Evolutionary conservation across 1,140 invertebrate genomes (phyloP).

Genomic region (Brachionus rotundiformis): DNA sequence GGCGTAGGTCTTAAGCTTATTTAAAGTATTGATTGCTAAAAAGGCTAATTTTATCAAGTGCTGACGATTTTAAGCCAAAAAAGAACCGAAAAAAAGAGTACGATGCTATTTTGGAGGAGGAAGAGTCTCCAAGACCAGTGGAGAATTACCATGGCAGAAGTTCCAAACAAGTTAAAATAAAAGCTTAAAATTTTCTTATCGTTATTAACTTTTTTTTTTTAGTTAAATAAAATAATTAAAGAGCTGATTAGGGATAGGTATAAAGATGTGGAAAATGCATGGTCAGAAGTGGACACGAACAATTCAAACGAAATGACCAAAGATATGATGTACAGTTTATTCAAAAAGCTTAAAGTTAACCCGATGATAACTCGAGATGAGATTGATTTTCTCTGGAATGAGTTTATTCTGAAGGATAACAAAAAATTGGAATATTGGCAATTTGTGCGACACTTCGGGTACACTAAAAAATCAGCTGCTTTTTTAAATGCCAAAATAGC

Average conservation of each 20-base stretch:
- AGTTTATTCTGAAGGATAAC: constrained; percentile 63
- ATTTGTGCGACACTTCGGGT: constrained; percentile 64
- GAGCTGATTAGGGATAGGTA: constrained; percentile 57
- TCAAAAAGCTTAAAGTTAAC: constrained; percentile 59
- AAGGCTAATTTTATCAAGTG: not conserved
- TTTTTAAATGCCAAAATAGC: constrained; percentile 62
- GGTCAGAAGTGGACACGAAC: constrained; percentile 59
- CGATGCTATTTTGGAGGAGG: constrained; percentile 21
- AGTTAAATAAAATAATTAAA: constrained; percentile 55
- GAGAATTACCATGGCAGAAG: constrained; percentile 1
- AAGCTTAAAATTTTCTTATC: not conserved
- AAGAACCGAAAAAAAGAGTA: not conserved
- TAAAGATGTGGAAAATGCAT: constrained; percentile 59
- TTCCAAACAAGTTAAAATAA: not conserved
- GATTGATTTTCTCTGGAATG: constrained; percentile 62
- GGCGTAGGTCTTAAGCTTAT: not conserved
- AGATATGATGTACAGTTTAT: constrained; percentile 61
- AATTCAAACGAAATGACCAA: constrained; percentile 60
- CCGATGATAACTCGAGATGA: constrained; percentile 62
- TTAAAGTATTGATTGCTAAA: too few species aligned
- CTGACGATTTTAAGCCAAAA: constrained; percentile 12
- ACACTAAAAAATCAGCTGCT: constrained; percentile 59
- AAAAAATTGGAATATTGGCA: constrained; percentile 61
- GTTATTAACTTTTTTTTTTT: not conserved
- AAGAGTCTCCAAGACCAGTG: not conserved